These are phyloP conservation scores for Vicugna pacos DNA, from an alignment of 2,113 vertebrate species.

Conservation along the genomic window DNA sequence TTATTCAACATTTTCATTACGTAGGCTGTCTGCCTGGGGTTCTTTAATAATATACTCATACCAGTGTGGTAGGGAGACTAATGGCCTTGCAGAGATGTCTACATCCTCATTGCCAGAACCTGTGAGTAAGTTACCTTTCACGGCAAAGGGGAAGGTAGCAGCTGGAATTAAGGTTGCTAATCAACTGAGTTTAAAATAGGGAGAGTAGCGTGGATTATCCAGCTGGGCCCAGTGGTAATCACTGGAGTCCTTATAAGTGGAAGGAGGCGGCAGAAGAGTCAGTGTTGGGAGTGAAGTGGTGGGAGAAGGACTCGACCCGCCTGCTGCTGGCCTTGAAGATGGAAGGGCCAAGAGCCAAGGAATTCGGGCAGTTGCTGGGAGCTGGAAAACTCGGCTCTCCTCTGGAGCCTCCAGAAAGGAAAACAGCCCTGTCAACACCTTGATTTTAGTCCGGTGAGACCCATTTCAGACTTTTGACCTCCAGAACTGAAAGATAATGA, in stretches of 20 bases:
- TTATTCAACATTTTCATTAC: slow-evolving; percentile 15
- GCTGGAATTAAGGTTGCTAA: neutral
- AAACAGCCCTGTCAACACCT: neutral
- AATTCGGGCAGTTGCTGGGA: neutral
- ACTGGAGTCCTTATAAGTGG: neutral
- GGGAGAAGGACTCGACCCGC: accelerated
- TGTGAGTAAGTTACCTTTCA: neutral
- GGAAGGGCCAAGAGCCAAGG: neutral
- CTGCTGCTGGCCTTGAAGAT: neutral
- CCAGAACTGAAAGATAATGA: neutral
- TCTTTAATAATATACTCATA: neutral
- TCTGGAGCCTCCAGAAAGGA: neutral
- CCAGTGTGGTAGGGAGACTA: neutral
- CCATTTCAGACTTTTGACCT: neutral
- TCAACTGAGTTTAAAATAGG: neutral
- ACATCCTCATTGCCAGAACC: neutral
- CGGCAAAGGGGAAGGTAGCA: neutral
- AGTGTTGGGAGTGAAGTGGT: neutral
- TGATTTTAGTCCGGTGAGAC: neutral
- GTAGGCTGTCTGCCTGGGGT: neutral
- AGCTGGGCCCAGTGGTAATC: neutral
- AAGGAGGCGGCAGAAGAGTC: neutral
- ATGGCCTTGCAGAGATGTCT: neutral
- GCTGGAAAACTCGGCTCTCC: neutral
- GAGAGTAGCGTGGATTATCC: neutral